phyloP scores from a whole-genome alignment of 2,113 vertebrate genomes.

The Anas platyrhynchos region DNA sequence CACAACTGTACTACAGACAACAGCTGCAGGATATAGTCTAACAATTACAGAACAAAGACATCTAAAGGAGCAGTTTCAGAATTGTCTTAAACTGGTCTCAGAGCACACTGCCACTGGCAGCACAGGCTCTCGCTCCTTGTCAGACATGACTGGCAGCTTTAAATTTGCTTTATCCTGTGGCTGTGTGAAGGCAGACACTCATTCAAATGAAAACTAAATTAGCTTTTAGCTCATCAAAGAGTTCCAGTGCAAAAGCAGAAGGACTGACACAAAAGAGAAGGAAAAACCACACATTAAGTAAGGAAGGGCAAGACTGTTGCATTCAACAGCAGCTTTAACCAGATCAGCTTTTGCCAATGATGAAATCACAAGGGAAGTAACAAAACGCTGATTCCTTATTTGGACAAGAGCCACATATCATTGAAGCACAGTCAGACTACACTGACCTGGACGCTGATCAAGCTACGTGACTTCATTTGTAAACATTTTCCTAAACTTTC shows the following conservation, averaged over 20 bases:
- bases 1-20: fast-evolving
- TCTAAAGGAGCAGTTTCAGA: background rate
- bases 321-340: background rate
- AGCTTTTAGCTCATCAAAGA: background rate
- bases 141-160: background rate
- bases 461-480: background rate
- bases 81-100: background rate
- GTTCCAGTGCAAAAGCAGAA: background rate
- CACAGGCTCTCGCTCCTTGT: background rate
- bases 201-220: background rate
- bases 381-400: background rate
- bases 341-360: background rate
- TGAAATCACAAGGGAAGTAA: background rate
- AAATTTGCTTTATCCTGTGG: background rate
- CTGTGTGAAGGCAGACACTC: background rate
- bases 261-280: background rate
- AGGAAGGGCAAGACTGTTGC: background rate
- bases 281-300: background rate
- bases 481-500: background rate
- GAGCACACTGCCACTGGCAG: background rate
- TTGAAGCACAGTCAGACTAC: background rate
- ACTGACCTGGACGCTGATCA: background rate
- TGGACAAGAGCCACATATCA: background rate
- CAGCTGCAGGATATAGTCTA: background rate
- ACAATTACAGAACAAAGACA: background rate